Conservation (phyloP, 1,140 invertebrate genomes). For the Lepidurus apus region DNA sequence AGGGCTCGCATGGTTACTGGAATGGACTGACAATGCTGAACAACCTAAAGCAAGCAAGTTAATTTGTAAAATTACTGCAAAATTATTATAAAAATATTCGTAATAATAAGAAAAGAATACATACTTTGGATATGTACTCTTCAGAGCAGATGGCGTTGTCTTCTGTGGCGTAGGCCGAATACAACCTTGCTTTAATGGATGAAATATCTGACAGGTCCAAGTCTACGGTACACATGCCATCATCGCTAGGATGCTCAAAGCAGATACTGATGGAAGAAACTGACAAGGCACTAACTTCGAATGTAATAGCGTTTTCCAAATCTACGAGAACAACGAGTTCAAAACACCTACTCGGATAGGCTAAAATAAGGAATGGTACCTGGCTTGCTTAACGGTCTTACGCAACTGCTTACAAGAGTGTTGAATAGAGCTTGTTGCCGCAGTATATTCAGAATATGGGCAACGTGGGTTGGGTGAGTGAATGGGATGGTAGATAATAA, state of each 20-base stretch:
- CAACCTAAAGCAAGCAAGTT: slow-evolving; percentile 40
- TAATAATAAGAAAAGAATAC: not conserved
- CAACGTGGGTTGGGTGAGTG: slow-evolving; percentile 84
- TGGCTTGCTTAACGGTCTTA: slow-evolving; percentile 64
- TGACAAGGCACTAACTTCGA: slow-evolving; percentile 84
- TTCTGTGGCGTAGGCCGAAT: slow-evolving; percentile 7
- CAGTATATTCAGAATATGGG: slow-evolving; percentile 73
- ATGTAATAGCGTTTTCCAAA: slow-evolving; percentile 72
- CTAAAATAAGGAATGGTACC: slow-evolving; percentile 48
- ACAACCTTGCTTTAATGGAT: not conserved
- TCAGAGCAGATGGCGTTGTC: not conserved
- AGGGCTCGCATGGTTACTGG: slow-evolving; percentile 76
- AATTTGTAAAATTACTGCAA: slow-evolving; percentile 42
- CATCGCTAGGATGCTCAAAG: slow-evolving; percentile 86
- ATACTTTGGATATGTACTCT: not conserved
- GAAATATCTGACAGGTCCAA: slow-evolving; percentile 60
- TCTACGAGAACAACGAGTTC: slow-evolving; percentile 47
- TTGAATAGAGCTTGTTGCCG: slow-evolving; percentile 90
- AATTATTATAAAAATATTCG: not conserved
- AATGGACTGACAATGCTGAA: slow-evolving; percentile 72
- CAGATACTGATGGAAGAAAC: slow-evolving; percentile 82
- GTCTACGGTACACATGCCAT: slow-evolving; percentile 86
- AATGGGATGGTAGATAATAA: slow-evolving; percentile 80
- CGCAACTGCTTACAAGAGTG: slow-evolving; percentile 76
- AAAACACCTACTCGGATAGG: slow-evolving; percentile 28